These are phyloP conservation scores for Drosophila percnosoma DNA, from an alignment of 2,888 invertebrate genomes.

Conservation along the genomic window DNA sequence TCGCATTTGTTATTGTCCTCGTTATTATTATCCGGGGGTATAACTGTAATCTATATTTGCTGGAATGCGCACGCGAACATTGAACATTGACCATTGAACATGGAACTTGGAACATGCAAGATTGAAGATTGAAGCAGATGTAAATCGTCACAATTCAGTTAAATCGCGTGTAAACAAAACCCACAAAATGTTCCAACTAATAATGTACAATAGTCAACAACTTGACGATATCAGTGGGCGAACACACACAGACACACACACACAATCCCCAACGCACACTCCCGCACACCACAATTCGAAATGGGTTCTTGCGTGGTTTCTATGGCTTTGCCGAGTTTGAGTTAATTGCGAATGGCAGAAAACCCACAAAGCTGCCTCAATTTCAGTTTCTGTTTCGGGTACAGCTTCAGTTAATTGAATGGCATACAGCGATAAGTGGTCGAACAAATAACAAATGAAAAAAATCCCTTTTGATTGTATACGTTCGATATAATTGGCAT, in stretches of 20 bases:
- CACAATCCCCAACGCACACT: not conserved
- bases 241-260: not conserved
- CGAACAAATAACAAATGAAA: slow-evolving; percentile 13
- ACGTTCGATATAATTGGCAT: slow-evolving; percentile 19
- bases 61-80: slow-evolving; percentile 34
- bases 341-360: slow-evolving; percentile 33
- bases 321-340: slow-evolving; percentile 29
- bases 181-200: slow-evolving; percentile 41
- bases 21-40: slow-evolving; percentile 20
- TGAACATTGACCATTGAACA: slow-evolving; percentile 33
- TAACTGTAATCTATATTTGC: slow-evolving; percentile 55
- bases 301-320: slow-evolving; percentile 12
- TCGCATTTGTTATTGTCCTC: slow-evolving; percentile 61
- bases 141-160: slow-evolving; percentile 67
- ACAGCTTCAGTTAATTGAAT: slow-evolving; percentile 35
- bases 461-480: slow-evolving; percentile 41
- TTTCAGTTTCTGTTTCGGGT: not conserved
- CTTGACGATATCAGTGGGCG: slow-evolving; percentile 3
- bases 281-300: slow-evolving; percentile 17
- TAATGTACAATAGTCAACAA: slow-evolving; percentile 39
- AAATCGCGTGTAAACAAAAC: slow-evolving; percentile 54
- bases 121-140: slow-evolving; percentile 71
- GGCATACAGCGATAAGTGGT: slow-evolving; percentile 25
- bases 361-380: slow-evolving; percentile 31
- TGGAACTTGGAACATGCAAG: slow-evolving; percentile 9